Evolutionary conservation across 2,797 vertebrate species (phyloP), one percentile per base, ranked within the genome.

Genomic region (Peromyscus attwateri): DNA sequence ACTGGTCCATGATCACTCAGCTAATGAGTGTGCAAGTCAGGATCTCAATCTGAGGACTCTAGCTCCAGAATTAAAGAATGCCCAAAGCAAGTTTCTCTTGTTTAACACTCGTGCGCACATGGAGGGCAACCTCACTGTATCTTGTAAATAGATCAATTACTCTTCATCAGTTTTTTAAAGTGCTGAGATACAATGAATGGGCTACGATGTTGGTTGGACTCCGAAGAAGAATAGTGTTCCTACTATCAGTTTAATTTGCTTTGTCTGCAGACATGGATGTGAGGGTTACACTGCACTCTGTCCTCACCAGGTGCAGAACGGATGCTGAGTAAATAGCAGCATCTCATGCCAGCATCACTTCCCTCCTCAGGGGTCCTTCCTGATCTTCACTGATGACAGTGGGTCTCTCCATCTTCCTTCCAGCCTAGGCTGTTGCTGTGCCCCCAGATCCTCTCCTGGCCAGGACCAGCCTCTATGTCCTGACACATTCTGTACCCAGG

Each of bases 1-100:
- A 81, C 34, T 25, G 76, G 8, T 21, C 70, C 37, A 94, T 55
- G 89, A 52, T 83, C 49, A 80, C 57, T 85, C 29, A 95, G 60
- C 23, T 76, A 84, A 40, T 37, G 37, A 71, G 55, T 34, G 14
- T 93, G 46, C 75, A 80, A 95, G 66, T 60, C 79, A 79, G 85
- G 40, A 52, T 79, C 89, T 91, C 52, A 75, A 87, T 40, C 25
- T 10, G 49, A 68, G 68, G 16, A 14, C 82, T 92, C 46, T 49
- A 40, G 14, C 29, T 89, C 68, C 40, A 62, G 79, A 66, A 88
- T 89, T 66, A 76, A 60, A 79, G 92, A 49, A 73, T 68, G 64
- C 27, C 73, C 62, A 62, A 52, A 93, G 66, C 21, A 11, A 16
- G 52, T 43, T 87, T 29, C 27, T 62, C 66, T 46, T 57, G 13